Evolutionary conservation across 1,140 invertebrate species (phyloP).

Genomic region (Listronotus bonariensis): DNA sequence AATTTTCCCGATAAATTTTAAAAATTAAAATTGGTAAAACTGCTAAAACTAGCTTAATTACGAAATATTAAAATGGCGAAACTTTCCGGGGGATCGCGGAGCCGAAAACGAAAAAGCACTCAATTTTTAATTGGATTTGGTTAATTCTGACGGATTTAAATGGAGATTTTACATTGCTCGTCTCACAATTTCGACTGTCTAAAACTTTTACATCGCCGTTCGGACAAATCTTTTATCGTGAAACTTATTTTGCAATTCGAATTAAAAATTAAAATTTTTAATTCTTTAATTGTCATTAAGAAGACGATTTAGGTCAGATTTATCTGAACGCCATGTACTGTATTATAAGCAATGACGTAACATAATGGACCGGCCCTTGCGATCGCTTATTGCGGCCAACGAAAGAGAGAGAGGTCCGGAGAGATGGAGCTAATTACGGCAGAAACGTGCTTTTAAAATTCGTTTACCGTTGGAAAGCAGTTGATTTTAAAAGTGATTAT

Average conservation of each 20-base stretch:
- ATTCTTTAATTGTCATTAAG: slow-evolving; percentile 24
- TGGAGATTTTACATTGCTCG: slow-evolving; percentile 56
- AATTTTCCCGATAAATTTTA: slow-evolving; percentile 19
- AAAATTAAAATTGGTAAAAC: slow-evolving; percentile 23
- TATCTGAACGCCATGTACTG: too few relatives aligned
- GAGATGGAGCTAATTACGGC: too few relatives aligned
- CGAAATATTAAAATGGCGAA: slow-evolving; percentile 31
- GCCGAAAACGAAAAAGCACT: slow-evolving; percentile 56
- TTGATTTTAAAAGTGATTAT: too few relatives aligned
- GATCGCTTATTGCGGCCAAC: too few relatives aligned
- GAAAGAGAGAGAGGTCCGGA: too few relatives aligned
- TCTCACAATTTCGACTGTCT: slow-evolving; percentile 43
- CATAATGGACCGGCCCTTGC: too few relatives aligned
- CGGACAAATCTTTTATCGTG: slow-evolving; percentile 8
- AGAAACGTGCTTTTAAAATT: too few relatives aligned
- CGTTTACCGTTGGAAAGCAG: too few relatives aligned
- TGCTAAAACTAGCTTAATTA: slow-evolving; percentile 28
- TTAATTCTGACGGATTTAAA: slow-evolving; percentile 57
- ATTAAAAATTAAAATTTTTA: slow-evolving; percentile 28
- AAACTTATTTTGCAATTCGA: slow-evolving; percentile 11
- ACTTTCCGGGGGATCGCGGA: slow-evolving; percentile 2
- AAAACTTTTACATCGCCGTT: slow-evolving; percentile 27
- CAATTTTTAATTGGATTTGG: slow-evolving; percentile 58
- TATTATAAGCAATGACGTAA: too few relatives aligned
- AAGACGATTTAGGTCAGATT: too few relatives aligned